A percentile compares a stretch with the other conserved stretches of the same genome.
Conservation (phyloP, 2,888 invertebrate species). For the Mesorhabditis sp. region DNA sequence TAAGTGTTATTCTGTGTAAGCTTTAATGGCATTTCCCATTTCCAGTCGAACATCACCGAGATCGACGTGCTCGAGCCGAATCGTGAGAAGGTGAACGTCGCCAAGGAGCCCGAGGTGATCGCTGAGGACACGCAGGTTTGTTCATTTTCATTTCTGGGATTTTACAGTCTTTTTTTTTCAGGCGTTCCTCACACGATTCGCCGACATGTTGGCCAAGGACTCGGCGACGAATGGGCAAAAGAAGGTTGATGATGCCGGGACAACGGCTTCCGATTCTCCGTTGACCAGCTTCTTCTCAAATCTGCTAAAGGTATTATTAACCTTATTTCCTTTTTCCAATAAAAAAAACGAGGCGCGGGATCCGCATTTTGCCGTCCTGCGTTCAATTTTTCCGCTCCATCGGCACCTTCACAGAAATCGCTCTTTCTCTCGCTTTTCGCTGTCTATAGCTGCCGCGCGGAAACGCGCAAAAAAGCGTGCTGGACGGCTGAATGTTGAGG, state of each 20-base stretch:
- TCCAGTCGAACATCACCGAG: constrained; percentile 31
- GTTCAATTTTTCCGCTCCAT: no score
- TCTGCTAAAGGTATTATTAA: constrained; percentile 36
- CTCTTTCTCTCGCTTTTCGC: no score
- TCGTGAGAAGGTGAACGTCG: constrained; percentile 24
- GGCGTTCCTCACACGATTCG: background rate
- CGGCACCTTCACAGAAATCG: no score
- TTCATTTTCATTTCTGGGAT: no score
- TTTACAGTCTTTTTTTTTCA: background rate
- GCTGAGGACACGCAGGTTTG: constrained; percentile 44
- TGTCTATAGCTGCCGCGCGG: no score
- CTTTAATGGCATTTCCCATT: background rate
- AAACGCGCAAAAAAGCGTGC: no score
- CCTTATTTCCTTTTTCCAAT: no score
- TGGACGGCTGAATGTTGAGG: no score
- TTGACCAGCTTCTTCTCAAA: constrained; percentile 54
- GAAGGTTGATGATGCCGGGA: constrained; percentile 22
- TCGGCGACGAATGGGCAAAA: constrained; percentile 19
- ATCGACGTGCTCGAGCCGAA: constrained; percentile 38
- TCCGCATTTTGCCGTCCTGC: no score
- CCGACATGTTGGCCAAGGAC: background rate
- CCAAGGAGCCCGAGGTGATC: constrained; percentile 33
- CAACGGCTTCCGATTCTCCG: constrained; percentile 38
- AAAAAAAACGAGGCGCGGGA: no score
- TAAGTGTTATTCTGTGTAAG: constrained; percentile 9